Evolutionary conservation across 2,797 vertebrate species (phyloP), one percentile per base, ranked within the genome.

Genomic region (Eulemur mongoz): DNA sequence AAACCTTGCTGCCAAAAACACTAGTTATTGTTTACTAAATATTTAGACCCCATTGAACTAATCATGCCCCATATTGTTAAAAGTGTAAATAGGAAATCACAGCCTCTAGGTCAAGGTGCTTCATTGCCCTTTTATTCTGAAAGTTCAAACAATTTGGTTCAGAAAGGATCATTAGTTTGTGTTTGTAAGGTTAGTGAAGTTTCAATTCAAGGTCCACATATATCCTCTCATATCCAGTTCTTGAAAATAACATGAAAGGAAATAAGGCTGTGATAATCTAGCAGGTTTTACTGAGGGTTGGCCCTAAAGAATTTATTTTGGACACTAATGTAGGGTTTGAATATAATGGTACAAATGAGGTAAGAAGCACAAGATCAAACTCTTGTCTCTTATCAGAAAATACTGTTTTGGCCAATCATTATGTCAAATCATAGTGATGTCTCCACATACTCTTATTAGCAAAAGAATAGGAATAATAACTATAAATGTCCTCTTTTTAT

Each of bases 241-340:
- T 82, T 84, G 23, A 93, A 93, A 97, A 95, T 50, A 91, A 75
- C 7, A 5, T 70, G 14, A 57, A 54, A 61, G 38, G 17, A 88
- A 91, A 35, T 61, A 65, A 93, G 76, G 0, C n/a, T 57, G 13
- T 50, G 13, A 85, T 45, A 1, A 83, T 27, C 5, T 67, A 67
- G 5, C 22, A 30, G 32, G 8, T 65, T 93, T 65, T 89, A 4
- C 8, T 89, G 25, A 59, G 30, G 11, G 18, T 45, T 17, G 10
- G 11, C 32, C 14, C 50, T 63, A 20, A 76, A 69, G 14, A 48
- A 57, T 48, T 69, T n/a, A 43, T 85, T 88, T 59, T 32, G 69
- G 22, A 30, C 2, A 40, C 75, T 52, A 45, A 45, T 2, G 2
- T 25, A 69, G 23, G 2, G 2, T 43, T 78, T 83, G 48, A 38